A percentile compares a stretch with the other conserved stretches of the same genome.
These are phyloP conservation scores for Bujurquina vittata DNA, from an alignment of 2,113 vertebrate genomes.

Conservation along the genomic window DNA sequence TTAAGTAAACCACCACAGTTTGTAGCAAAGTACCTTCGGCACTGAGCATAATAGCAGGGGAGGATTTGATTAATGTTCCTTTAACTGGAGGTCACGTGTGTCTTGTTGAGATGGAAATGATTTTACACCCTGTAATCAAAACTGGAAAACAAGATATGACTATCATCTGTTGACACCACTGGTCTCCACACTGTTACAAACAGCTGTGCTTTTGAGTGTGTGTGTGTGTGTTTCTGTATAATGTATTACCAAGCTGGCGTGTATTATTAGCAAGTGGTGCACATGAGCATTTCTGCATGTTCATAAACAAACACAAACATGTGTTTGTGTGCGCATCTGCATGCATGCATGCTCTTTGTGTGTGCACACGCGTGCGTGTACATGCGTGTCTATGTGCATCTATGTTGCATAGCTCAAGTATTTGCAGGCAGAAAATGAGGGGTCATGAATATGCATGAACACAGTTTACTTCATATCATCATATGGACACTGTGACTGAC, in stretches of 20 bases:
- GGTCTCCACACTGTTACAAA: conserved; percentile 15
- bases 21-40: background rate
- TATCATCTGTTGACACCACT: conserved; percentile 19
- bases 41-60: background rate
- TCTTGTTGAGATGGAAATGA: conserved; percentile 27
- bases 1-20: conserved; percentile 10
- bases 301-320: conserved; percentile 8
- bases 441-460: conserved; percentile 67
- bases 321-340: background rate
- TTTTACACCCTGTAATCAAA: conserved; percentile 44
- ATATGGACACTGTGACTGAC: conserved; percentile 30
- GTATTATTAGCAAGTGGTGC: conserved; percentile 9
- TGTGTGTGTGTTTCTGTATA: background rate
- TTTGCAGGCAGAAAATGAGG: conserved; percentile 41
- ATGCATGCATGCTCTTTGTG: too few relatives aligned
- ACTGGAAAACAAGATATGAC: conserved; percentile 24
- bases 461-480: conserved; percentile 59
- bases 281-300: background rate
- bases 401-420: conserved; percentile 13
- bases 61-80: conserved; percentile 39
- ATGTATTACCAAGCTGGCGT: conserved; percentile 5
- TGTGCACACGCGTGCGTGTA: background rate
- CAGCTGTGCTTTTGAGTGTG: conserved; percentile 13
- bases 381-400: background rate
- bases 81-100: conserved; percentile 30